Conservation (phyloP, 2,113 vertebrate genomes). For the Lathamus discolor region DNA sequence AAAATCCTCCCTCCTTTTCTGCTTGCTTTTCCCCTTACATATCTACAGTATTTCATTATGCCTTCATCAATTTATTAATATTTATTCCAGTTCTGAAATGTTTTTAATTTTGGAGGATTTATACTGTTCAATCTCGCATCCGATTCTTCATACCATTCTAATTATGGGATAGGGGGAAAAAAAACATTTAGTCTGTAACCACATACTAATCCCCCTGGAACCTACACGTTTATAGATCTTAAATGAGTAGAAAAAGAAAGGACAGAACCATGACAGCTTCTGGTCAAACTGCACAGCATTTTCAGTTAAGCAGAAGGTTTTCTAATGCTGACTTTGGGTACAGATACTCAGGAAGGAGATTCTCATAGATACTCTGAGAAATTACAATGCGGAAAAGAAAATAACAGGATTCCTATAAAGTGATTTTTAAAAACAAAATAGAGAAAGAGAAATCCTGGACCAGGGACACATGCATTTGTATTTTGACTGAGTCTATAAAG, state of each 20-base stretch:
- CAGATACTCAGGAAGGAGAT: background rate
- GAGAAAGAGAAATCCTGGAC: background rate
- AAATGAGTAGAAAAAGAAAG: background rate
- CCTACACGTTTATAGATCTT: slow-evolving; percentile 15
- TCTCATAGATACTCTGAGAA: background rate
- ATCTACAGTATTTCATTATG: slow-evolving; percentile 74
- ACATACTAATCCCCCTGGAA: slow-evolving; percentile 18
- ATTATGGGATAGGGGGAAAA: background rate
- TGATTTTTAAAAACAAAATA: background rate
- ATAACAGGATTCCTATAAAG: background rate
- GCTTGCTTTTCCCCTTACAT: slow-evolving; percentile 63
- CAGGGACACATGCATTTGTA: background rate
- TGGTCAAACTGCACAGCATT: background rate
- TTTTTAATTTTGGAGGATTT: slow-evolving; percentile 71
- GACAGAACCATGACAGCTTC: background rate
- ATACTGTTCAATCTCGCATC: slow-evolving; percentile 58
- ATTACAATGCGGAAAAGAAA: background rate
- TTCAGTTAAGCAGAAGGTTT: background rate
- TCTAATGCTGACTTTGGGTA: background rate
- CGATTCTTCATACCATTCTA: slow-evolving; percentile 53
- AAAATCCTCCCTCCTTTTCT: slow-evolving; percentile 70
- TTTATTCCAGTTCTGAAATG: slow-evolving; percentile 74
- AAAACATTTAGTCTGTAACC: background rate
- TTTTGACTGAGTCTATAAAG: background rate
- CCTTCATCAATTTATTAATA: slow-evolving; percentile 72